phyloP scores from a whole-genome alignment of 37 sponge, comb jelly and placozoan species.

The Lycopodina hypogea region DNA sequence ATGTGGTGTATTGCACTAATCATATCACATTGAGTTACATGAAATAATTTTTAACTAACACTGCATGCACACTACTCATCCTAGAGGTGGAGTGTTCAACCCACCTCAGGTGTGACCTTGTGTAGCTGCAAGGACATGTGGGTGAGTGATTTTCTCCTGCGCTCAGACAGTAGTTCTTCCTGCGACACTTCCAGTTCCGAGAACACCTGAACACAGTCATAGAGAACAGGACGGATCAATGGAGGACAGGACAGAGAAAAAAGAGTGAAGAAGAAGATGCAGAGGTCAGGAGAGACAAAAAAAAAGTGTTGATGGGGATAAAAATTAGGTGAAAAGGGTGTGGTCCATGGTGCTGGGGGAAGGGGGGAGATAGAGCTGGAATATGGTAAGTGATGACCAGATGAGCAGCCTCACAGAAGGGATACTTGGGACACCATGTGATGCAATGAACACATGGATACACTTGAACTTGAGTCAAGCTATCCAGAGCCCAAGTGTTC shows the following conservation, averaged over 20 bases:
- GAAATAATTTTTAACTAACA: too few relatives aligned
- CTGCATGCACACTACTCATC: too few relatives aligned
- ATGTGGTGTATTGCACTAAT: too few relatives aligned
- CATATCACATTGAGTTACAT: too few relatives aligned
- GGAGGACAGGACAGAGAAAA: too few relatives aligned
- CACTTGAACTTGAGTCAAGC: too few relatives aligned
- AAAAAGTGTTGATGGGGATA: too few relatives aligned
- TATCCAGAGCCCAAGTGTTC: too few relatives aligned
- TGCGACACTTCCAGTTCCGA: slow-evolving; percentile 10
- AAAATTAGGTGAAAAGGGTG: neutral
- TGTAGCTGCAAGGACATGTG: neutral
- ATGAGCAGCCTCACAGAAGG: neutral
- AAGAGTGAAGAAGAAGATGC: neutral
- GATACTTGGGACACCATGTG: too few relatives aligned
- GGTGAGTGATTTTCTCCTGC: neutral
- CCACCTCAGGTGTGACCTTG: slow-evolving; percentile 10
- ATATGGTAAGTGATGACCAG: neutral
- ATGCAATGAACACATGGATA: too few relatives aligned
- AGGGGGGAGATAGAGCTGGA: neutral
- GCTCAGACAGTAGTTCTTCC: neutral
- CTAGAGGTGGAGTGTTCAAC: neutral
- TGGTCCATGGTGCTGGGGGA: neutral
- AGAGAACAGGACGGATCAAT: too few relatives aligned
- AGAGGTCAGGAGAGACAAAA: neutral
- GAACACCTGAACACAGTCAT: slow-evolving; percentile 13